A percentile compares a stretch with the other conserved stretches of the same genome.
phyloP scores from a whole-genome alignment of 2,888 invertebrate species.

The Drosophila histrio region DNA sequence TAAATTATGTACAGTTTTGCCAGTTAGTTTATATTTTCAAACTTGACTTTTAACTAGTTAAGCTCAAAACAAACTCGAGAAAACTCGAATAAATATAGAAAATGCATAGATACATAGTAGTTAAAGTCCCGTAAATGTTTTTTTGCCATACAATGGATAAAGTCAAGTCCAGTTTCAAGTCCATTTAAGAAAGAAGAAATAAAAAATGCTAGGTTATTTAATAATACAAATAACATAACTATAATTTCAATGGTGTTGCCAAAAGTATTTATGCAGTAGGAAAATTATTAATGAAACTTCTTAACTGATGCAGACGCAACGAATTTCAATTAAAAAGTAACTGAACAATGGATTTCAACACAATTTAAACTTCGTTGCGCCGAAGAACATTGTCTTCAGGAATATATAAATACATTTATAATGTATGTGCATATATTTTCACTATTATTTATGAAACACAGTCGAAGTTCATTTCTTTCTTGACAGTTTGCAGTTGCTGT shows the following conservation, averaged over 20 bases:
- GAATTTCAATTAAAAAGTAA: slow-evolving; percentile 8
- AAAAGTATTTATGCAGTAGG: no score
- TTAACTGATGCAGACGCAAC: neutral
- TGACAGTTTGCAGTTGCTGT: slow-evolving; percentile 8
- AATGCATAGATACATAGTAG: no score
- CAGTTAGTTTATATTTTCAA: slow-evolving; percentile 15
- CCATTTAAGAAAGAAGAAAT: no score
- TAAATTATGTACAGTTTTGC: neutral
- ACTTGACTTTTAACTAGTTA: neutral
- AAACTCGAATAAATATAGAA: neutral
- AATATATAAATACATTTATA: slow-evolving; percentile 8
- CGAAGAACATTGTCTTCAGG: neutral
- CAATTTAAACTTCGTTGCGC: slow-evolving; percentile 9
- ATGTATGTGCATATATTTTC: slow-evolving; percentile 16
- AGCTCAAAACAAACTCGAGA: neutral
- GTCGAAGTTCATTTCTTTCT: slow-evolving; percentile 3
- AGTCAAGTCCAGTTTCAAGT: no score
- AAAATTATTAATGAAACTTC: neutral
- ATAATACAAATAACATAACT: no score
- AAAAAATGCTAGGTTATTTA: no score
- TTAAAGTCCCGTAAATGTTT: no score
- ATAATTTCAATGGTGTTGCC: no score
- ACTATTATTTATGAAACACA: slow-evolving; percentile 21
- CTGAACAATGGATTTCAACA: neutral
- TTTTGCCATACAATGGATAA: no score